Evolutionary conservation across 2,797 vertebrate genomes (phyloP).

Genomic region (Pipistrellus pygmaeus): DNA sequence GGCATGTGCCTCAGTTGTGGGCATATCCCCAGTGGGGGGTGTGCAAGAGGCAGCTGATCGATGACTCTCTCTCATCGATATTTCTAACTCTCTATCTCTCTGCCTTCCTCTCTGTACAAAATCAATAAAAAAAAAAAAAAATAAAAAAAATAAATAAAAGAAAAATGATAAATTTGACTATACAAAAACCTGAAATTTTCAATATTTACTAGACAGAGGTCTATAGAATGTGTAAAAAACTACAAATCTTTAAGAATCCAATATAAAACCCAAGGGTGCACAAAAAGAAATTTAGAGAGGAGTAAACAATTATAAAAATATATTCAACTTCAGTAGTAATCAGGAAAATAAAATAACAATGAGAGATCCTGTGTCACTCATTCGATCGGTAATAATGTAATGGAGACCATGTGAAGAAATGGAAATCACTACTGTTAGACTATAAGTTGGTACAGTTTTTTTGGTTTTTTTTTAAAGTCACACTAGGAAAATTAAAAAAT

Average conservation of each 20-base stretch:
- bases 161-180: background rate
- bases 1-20: too few species aligned
- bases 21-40: too few species aligned
- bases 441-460: background rate
- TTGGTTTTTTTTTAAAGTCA: background rate
- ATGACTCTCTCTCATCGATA: too few species aligned
- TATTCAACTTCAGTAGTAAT: background rate
- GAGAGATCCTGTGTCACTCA: conserved; percentile 1
- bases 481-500: conserved; percentile 16
- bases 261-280: background rate
- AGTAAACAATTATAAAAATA: background rate
- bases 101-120: too few species aligned
- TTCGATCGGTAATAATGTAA: background rate
- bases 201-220: background rate
- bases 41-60: too few species aligned
- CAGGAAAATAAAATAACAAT: background rate
- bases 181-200: background rate
- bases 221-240: background rate
- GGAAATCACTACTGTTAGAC: background rate
- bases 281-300: conserved; percentile 24
- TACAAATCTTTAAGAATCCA: conserved; percentile 6
- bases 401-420: background rate
- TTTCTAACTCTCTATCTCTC: too few species aligned
- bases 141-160: too few species aligned
- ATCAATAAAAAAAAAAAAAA: too few species aligned